Evolutionary conservation across 2,888 invertebrate genomes (phyloP), one percentile per base, ranked within the genome.

Genomic region (Exephanes ischioxanthus): DNA sequence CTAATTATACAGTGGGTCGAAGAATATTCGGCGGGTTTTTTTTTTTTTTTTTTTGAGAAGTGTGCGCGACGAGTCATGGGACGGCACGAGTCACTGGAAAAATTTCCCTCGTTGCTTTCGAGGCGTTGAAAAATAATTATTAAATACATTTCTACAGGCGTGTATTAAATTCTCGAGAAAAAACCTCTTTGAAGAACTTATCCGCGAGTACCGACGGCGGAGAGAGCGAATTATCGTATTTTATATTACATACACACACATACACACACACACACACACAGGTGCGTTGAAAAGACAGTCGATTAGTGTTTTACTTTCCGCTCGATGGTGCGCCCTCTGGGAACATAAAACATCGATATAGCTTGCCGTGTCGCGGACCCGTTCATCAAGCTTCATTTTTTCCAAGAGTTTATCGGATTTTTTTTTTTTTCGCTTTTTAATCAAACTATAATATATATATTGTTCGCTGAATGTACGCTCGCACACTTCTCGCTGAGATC

Each of bases 101-200:
- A 14, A 41, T 11, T 63, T 72, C 26, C 19, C 9, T 58, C 73
- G 30, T 58, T n/a, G 37, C 9, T 22, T 14, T 37, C 16, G 30
- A 45, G 63, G 58, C 51, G 33, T 14, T 22, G 33, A 75, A 61
- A 53, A 37, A 16, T 22, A 14, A 61, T 70, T 80, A 70, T 75
- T 78, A 79, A 72, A 48, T 61, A 41, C 68, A 79, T 53, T 51
- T 33, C 22, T 14, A 7, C 11, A 22, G 37, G 16, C 51, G 70
- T 55, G 61, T 77, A 26, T 58, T 58, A 77, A 84, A 81, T 72
- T 81, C 73, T 63, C 45, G 70, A 63, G 71, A 51, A 45, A 45
- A 81, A 72, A 48, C 22, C n/a, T 66, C 41, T 22, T 51, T n/a
- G 61, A 63, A 63, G 51, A 73, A 61, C 72, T 72, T 72, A 37